Evolutionary conservation across 2,888 invertebrate species (phyloP), one percentile per base, ranked within the genome.

Genomic region (Phoronis australis): DNA sequence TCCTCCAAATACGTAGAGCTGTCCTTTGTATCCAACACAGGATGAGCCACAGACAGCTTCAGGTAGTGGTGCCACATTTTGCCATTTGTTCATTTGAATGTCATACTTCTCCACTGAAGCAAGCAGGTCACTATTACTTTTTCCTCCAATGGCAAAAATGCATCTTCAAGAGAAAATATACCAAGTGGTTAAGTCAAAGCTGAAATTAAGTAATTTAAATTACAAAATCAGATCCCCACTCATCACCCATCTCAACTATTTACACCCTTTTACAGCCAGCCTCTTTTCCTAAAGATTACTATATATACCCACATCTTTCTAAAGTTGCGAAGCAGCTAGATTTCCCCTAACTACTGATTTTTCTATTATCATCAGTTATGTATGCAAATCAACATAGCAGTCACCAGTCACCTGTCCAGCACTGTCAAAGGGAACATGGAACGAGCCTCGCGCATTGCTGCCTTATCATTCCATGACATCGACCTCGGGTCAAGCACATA

Each of bases 131-230:
- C 77, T 64, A 1, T 79, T 79, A 64, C 80, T 79, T 71, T 79
- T 80, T 3, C 81, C 81, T 15, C 81, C 81, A 31, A 81, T 77
- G 35, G 80, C 81, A 68, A 78, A 81, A 4, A 80, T 67, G 51
- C 50, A 66, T 3, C 73, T 73, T 54, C 18, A 57, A 49, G 5
- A 41, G 18, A 23, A 22, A 18, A 20, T n/a, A n/a, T n/a, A n/a
- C n/a, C n/a, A n/a, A n/a, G n/a, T n/a, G n/a, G n/a, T n/a, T n/a
- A n/a, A n/a, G n/a, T n/a, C n/a, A n/a, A n/a, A n/a, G n/a, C n/a
- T n/a, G n/a, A n/a, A n/a, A n/a, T n/a, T n/a, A n/a, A n/a, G n/a
- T n/a, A n/a, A n/a, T n/a, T n/a, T n/a, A n/a, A n/a, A n/a, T n/a
- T n/a, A n/a, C n/a, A n/a, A n/a, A n/a, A n/a, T n/a, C n/a, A n/a